These are phyloP conservation scores for Ferdinandea cuprea DNA, from an alignment of 2,888 invertebrate genomes.

Conservation along the genomic window DNA sequence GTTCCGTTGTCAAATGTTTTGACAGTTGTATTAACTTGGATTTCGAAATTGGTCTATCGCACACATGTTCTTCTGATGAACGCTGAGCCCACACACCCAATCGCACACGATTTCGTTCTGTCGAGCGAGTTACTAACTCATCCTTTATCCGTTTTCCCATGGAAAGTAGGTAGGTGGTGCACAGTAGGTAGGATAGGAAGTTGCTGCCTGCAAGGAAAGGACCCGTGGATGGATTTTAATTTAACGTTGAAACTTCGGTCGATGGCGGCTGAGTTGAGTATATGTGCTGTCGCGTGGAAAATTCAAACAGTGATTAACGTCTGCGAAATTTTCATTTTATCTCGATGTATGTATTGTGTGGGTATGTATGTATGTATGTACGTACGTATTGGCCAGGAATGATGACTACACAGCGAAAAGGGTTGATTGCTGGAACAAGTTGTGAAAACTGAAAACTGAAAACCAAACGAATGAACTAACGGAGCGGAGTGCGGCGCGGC, in stretches of 20 bases:
- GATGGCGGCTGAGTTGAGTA: slow-evolving; percentile 47
- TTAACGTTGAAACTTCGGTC: slow-evolving; percentile 71
- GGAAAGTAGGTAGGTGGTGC: neutral
- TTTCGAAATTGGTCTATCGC: slow-evolving; percentile 69
- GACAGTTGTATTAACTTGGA: slow-evolving; percentile 73
- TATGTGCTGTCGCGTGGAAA: slow-evolving; percentile 71
- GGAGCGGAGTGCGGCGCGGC: too few relatives aligned
- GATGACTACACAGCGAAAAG: slow-evolving; percentile 32
- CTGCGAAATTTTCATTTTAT: slow-evolving; percentile 55
- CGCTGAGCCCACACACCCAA: neutral
- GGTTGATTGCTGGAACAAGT: slow-evolving; percentile 34
- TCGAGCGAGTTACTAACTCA: slow-evolving; percentile 50
- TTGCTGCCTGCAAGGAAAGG: slow-evolving; percentile 6
- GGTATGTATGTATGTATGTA: too few relatives aligned
- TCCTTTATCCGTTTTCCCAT: slow-evolving; percentile 37
- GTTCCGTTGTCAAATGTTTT: slow-evolving; percentile 70
- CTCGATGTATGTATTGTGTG: neutral
- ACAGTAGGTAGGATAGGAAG: neutral
- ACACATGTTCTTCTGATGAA: slow-evolving; percentile 49
- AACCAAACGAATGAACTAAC: too few relatives aligned
- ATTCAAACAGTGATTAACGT: slow-evolving; percentile 75
- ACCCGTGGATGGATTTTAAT: slow-evolving; percentile 70
- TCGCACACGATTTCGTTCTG: slow-evolving; percentile 2
- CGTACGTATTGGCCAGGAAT: too few relatives aligned
- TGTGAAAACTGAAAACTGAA: slow-evolving; percentile 10